Base-by-base conservation (phyloP, 2,888 invertebrate species). In the Agonopterix alstromeriana region DNA sequence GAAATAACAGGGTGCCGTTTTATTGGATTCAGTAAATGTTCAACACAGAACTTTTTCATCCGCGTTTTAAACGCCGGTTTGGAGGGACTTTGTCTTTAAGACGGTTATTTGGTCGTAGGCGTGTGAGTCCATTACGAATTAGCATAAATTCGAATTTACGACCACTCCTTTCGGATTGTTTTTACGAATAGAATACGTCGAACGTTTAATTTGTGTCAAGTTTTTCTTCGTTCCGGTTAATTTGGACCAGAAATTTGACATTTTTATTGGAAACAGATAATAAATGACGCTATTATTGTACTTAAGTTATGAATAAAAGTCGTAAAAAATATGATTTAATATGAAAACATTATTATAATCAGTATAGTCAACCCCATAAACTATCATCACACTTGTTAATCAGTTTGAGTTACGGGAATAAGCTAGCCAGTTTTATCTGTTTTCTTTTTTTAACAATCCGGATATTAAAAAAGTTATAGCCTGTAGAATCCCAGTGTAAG, bases 121-220 rank as follows among this genome's bases (percentile, higher is more conserved):
- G 81, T 81, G 61, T 62, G 60, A 65, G 61, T 67, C 61, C 59
- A 64, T 60, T 17, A 56, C 52, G 53, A 63, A 80, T 82, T 78
- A 77, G 69, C 79, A 82, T 82, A 74, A 67, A 77, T 71, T 73
- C 65, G 68, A 72, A 81, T 77, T 75, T 68, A 75, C 62, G 65
- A 70, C 65, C 65, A 63, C 68, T 73, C 42, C 11, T 70, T 70
- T 62, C 61, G 68, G 63, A 68, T 76, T 73, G 70, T 77, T 77
- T 67, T 67, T 69, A 60, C 60, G 67, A 67, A 69, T 65, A 73
- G 66, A 27, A 70, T 63, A 65, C 62, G 68, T 70, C 71, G 66
- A 5, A 45, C 46, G 44, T 46, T 44, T 46, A 46, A 50, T 11
- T 47, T 40, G 40, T 46, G 5, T 8, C 36, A 8, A 46, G 40